Evolutionary conservation across 2,113 vertebrate genomes (phyloP).

Genomic region (Chaenogobius annularis): DNA sequence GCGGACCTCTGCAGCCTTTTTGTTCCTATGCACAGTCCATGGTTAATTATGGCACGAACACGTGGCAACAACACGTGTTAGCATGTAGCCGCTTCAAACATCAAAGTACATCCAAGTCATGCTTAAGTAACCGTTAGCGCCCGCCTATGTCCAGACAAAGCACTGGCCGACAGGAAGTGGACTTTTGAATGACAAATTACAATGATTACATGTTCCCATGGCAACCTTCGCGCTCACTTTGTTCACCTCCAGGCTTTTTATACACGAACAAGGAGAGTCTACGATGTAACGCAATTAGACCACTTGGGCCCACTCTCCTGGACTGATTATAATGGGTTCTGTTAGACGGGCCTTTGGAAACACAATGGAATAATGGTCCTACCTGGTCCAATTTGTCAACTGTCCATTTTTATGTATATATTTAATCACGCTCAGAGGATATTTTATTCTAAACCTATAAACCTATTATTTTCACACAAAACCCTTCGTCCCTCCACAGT

Average conservation of each 20-base stretch:
- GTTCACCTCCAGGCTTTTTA: not conserved
- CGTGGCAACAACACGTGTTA: too few species aligned
- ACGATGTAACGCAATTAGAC: not conserved
- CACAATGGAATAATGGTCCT: not conserved
- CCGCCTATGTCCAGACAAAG: not conserved
- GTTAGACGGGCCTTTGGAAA: not conserved
- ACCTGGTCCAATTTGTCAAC: not conserved
- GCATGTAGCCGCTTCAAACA: too few species aligned
- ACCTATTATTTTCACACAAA: too few species aligned
- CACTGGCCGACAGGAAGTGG: not conserved
- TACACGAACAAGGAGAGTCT: not conserved
- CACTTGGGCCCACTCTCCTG: not conserved
- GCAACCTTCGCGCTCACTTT: not conserved
- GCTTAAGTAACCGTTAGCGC: not conserved
- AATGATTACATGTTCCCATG: not conserved
- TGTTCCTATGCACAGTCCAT: too few species aligned
- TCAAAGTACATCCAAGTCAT: too few species aligned
- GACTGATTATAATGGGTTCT: not conserved
- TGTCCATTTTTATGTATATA: not conserved
- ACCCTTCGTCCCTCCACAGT: too few species aligned
- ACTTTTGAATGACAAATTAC: conserved; percentile 3
- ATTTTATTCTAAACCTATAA: too few species aligned
- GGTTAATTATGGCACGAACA: too few species aligned
- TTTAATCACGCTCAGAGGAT: too few species aligned
- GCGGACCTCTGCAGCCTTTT: too few species aligned